phyloP scores from a whole-genome alignment of 2,797 vertebrate species.

The Chloroceryle amazona region DNA sequence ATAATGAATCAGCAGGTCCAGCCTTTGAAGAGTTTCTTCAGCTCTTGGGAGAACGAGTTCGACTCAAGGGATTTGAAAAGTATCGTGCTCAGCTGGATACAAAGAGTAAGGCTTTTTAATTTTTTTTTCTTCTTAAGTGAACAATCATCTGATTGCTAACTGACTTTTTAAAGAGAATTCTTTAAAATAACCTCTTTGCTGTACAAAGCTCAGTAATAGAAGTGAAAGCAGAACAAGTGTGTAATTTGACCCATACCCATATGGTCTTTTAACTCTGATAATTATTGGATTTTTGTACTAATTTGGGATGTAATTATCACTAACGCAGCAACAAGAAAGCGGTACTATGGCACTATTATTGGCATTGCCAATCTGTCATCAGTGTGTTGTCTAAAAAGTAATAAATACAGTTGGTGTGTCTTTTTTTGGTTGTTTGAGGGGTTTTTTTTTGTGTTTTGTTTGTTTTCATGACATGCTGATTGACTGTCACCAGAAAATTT shows the following conservation, averaged over 20 bases:
- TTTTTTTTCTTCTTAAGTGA: background rate
- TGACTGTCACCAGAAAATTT: background rate
- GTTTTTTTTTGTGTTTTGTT: no score
- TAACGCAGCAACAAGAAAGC: background rate
- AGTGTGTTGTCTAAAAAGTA: background rate
- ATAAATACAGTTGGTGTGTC: background rate
- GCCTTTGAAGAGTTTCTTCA: conserved; percentile 97
- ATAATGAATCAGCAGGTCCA: conserved; percentile 92
- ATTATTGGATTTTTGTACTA: background rate
- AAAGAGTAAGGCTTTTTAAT: conserved; percentile 86
- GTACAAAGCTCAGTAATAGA: background rate
- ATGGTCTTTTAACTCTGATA: background rate
- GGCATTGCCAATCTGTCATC: background rate
- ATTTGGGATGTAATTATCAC: background rate
- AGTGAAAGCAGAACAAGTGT: background rate
- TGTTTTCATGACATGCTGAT: background rate
- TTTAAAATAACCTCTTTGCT: background rate
- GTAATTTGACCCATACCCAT: background rate
- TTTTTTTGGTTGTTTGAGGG: no score
- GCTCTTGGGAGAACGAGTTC: conserved; percentile 94
- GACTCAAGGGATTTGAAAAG: conserved; percentile 96
- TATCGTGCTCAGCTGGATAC: conserved; percentile 97
- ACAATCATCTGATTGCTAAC: background rate
- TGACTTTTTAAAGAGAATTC: background rate
- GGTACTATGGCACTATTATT: background rate